A percentile compares a stretch with the other conserved stretches of the same genome.
These are phyloP conservation scores for Heliconius ethilla DNA, from an alignment of 2,888 invertebrate genomes.

Conservation along the genomic window DNA sequence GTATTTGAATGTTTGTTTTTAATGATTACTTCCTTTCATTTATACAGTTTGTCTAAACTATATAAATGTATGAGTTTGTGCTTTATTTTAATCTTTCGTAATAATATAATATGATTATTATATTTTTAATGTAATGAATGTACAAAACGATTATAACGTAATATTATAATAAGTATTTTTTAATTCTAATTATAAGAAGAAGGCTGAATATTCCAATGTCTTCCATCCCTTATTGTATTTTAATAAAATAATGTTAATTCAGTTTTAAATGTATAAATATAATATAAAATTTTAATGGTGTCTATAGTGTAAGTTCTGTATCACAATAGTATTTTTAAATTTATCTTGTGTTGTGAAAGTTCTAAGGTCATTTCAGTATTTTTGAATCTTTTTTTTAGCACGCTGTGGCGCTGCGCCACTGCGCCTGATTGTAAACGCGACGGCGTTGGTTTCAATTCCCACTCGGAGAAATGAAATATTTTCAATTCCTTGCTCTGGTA, in stretches of 20 bases:
- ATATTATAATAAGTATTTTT: not conserved
- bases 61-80: conserved; percentile 2
- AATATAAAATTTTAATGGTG: conserved; percentile 30
- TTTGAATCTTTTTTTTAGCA: not conserved
- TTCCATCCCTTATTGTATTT: conserved; percentile 45
- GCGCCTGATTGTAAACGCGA: not conserved
- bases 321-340: conserved; percentile 27
- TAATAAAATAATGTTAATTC: conserved; percentile 11
- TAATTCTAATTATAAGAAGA: conserved; percentile 34
- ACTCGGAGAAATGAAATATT: not conserved
- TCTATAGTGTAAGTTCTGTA: conserved; percentile 30
- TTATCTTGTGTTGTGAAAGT: conserved; percentile 1
- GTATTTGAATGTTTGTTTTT: conserved; percentile 12
- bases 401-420: not conserved
- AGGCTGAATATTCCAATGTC: conserved; percentile 49
- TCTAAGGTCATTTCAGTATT: conserved; percentile 5
- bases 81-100: conserved; percentile 1
- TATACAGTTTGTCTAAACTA: conserved; percentile 8
- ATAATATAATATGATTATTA: not conserved
- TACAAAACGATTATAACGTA: conserved; percentile 45
- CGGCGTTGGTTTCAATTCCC: not conserved
- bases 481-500: not conserved
- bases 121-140: conserved; percentile 40
- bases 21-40: not conserved
- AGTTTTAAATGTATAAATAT: conserved; percentile 37